Evolutionary conservation across 2,888 invertebrate species (phyloP), one percentile per base, ranked within the genome.

Genomic region (Epinotia nisella): DNA sequence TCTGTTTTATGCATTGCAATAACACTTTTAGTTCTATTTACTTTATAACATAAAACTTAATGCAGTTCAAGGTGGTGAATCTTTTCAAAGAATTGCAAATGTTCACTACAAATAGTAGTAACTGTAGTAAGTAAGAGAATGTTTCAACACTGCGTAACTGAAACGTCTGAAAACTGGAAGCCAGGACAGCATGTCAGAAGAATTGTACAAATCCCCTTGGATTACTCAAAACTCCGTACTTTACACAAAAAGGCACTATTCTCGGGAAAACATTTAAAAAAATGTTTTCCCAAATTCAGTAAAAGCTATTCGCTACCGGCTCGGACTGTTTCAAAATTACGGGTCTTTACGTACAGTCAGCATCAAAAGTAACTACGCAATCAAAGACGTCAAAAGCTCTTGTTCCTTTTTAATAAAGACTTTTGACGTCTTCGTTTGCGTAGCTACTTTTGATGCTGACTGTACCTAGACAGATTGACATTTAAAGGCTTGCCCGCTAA

Each of bases 401-500:
- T n/a, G n/a, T n/a, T n/a, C n/a, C n/a, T n/a, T n/a, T n/a, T n/a
- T n/a, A n/a, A n/a, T n/a, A n/a, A n/a, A n/a, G n/a, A n/a, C n/a
- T n/a, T n/a, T n/a, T n/a, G n/a, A n/a, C n/a, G n/a, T n/a, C n/a
- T n/a, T n/a, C n/a, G n/a, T n/a, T n/a, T n/a, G n/a, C n/a, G n/a
- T n/a, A n/a, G n/a, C n/a, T n/a, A n/a, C n/a, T n/a, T n/a, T n/a
- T n/a, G n/a, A n/a, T n/a, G n/a, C n/a, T n/a, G n/a, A n/a, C n/a
- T n/a, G n/a, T n/a, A 41, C 58, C 39, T 64, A 69, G 58, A 59
- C 39, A 58, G 68, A 59, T 72, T 69, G 68, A 64, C 68, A 72
- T 72, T 72, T 72, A 68, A 72, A 69, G 51, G 73, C 62, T 75
- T 61, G 56, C 64, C 58, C 29, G 39, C 29, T 65, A 73, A 76